Evolutionary conservation across 35 echinoderm and acorn worm species (phyloP).

Genomic region (Heliocidaris erythrogramma): DNA sequence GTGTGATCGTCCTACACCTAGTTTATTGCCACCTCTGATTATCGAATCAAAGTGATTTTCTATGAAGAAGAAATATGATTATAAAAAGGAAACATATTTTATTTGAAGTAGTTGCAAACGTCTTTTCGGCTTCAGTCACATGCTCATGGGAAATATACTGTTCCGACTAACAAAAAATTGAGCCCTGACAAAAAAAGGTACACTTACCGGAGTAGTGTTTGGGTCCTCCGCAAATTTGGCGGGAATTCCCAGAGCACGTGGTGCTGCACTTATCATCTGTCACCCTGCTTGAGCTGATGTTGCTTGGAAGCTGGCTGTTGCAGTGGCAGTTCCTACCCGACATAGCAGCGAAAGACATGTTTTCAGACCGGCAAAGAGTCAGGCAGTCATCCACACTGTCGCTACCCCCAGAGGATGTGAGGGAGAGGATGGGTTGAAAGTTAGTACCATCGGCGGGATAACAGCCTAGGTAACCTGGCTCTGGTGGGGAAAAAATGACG

Average conservation of each 20-base stretch:
- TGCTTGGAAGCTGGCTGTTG: not conserved
- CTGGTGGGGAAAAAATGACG: not conserved
- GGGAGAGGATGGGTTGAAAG: not conserved
- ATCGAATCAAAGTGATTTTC: too few relatives aligned
- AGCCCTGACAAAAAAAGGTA: not conserved
- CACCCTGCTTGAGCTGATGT: not conserved
- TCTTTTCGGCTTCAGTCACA: too few relatives aligned
- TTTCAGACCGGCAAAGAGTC: not conserved
- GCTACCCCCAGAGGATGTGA: not conserved
- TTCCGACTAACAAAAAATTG: not conserved
- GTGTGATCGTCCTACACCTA: too few relatives aligned
- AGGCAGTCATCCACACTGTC: slow-evolving; percentile 3
- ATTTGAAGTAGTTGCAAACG: too few relatives aligned
- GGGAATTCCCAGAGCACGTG: not conserved
- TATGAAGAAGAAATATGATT: too few relatives aligned
- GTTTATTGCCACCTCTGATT: too few relatives aligned
- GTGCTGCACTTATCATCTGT: not conserved
- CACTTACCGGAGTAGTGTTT: not conserved
- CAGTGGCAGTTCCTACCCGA: not conserved
- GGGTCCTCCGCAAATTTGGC: slow-evolving; percentile 10
- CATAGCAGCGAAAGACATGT: not conserved
- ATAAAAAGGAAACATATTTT: too few relatives aligned
- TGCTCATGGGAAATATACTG: too few relatives aligned
- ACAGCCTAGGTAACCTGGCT: slow-evolving; percentile 1
- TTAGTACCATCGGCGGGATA: not conserved